These are phyloP conservation scores for Turritopsis rubra DNA, from an alignment of 30 jellyfish, hydroid and myxozoan genomes.

Conservation along the genomic window DNA sequence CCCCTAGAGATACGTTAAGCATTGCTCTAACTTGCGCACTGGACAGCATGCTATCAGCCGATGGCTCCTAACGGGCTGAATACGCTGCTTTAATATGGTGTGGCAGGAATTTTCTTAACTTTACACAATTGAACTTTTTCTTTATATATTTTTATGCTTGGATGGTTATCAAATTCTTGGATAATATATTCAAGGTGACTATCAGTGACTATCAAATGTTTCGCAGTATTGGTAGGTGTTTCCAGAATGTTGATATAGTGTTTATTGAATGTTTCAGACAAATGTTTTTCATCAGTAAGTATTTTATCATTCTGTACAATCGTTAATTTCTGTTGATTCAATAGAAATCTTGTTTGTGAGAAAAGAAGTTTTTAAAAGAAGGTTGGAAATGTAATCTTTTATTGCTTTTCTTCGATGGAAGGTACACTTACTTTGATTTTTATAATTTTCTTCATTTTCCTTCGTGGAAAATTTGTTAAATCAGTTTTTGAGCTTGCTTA, in stretches of 20 bases:
- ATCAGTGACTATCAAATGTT: no score
- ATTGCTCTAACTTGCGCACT: no score
- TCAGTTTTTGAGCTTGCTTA: no score
- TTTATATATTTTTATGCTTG: no score
- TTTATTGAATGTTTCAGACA: neutral
- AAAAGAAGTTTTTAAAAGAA: neutral
- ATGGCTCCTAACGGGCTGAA: no score
- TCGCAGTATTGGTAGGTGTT: no score
- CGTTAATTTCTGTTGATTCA: neutral
- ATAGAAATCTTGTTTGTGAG: neutral
- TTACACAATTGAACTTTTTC: neutral
- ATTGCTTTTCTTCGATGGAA: neutral
- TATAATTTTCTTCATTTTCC: neutral
- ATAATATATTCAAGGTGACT: no score
- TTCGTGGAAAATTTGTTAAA: neutral
- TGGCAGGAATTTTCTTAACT: neutral
- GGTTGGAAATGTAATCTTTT: neutral
- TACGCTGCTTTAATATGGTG: no score
- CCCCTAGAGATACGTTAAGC: no score
- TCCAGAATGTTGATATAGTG: no score
- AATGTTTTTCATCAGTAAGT: neutral
- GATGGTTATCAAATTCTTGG: no score
- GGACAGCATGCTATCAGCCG: no score
- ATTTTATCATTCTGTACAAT: neutral
- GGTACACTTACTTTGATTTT: neutral